These are phyloP conservation scores for Diabrotica undecimpunctata DNA, from an alignment of 1,140 invertebrate genomes.

Conservation along the genomic window DNA sequence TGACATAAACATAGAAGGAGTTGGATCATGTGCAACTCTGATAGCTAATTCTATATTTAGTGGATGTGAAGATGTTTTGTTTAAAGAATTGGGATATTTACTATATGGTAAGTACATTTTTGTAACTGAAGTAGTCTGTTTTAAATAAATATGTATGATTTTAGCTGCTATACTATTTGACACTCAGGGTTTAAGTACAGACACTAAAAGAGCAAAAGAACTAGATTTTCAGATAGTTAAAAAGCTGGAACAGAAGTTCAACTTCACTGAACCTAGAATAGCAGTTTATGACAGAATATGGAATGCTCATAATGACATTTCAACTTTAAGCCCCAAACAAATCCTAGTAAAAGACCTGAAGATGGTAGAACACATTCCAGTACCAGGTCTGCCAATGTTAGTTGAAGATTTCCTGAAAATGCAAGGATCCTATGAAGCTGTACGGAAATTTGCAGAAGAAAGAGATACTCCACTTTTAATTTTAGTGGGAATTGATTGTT, in stretches of 20 bases:
- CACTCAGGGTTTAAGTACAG: constrained; percentile 63
- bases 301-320: constrained; percentile 48
- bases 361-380: constrained; percentile 44
- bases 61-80: constrained; percentile 29
- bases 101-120: constrained; percentile 44
- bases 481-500: constrained; percentile 54
- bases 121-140: too few species aligned
- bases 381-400: constrained; percentile 52
- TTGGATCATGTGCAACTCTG: constrained; percentile 74
- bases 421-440: constrained; percentile 43
- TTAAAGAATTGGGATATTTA: constrained; percentile 37
- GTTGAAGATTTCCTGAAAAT: constrained; percentile 53
- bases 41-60: constrained; percentile 45
- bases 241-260: constrained; percentile 49
- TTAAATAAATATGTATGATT: constrained; percentile 24
- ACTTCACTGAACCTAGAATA: constrained; percentile 38
- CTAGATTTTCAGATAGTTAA: constrained; percentile 57
- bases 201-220: constrained; percentile 58
- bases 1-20: constrained; percentile 52
- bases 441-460: constrained; percentile 50
- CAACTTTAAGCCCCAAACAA: constrained; percentile 45
- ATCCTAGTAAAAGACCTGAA: constrained; percentile 52
- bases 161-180: constrained; percentile 72
- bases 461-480: constrained; percentile 46
- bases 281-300: constrained; percentile 43